These are phyloP conservation scores for Heliconius congener DNA, from an alignment of 1,140 invertebrate genomes.

Conservation along the genomic window DNA sequence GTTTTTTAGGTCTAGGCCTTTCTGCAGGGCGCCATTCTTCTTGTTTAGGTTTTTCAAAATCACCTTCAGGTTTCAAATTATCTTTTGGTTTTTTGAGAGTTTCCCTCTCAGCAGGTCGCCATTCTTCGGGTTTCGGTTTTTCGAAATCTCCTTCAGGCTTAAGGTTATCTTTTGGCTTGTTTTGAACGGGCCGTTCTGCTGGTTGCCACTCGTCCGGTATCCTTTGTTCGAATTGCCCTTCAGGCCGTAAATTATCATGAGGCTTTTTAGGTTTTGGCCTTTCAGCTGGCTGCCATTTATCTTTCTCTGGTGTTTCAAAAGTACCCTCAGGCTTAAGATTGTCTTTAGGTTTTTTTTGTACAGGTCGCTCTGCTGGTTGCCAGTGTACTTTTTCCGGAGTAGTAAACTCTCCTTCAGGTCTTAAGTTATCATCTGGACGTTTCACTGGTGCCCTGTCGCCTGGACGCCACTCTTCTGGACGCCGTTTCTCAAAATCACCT, in stretches of 20 bases:
- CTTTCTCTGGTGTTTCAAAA: slow-evolving; percentile 65
- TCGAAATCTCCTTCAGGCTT: slow-evolving; percentile 82
- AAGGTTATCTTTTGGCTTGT: slow-evolving; percentile 83
- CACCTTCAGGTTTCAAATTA: slow-evolving; percentile 81
- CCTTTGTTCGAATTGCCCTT: slow-evolving; percentile 83
- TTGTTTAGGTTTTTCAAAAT: slow-evolving; percentile 80
- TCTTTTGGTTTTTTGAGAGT: slow-evolving; percentile 72
- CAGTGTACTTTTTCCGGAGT: slow-evolving; percentile 81
- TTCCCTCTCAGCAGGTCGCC: slow-evolving; percentile 64
- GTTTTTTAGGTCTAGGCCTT: slow-evolving; percentile 73
- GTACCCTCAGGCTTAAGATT: slow-evolving; percentile 83
- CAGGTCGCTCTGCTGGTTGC: slow-evolving; percentile 83
- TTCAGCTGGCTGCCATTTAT: slow-evolving; percentile 72
- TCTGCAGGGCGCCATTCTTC: slow-evolving; percentile 80
- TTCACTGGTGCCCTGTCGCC: slow-evolving; percentile 77
- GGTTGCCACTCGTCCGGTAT: slow-evolving; percentile 76
- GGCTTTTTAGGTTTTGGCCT: slow-evolving; percentile 77
- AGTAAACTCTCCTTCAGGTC: slow-evolving; percentile 82
- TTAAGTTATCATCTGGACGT: slow-evolving; percentile 80
- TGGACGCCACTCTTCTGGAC: slow-evolving; percentile 52
- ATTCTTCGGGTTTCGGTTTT: slow-evolving; percentile 54
- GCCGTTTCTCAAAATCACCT: slow-evolving; percentile 83
- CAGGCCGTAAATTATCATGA: slow-evolving; percentile 84
- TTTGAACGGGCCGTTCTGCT: slow-evolving; percentile 82
- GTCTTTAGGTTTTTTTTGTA: slow-evolving; percentile 82